A percentile compares a stretch with the other conserved stretches of the same genome.
Conservation (phyloP, 2,797 vertebrate species). For the Euthynnus affinis region DNA sequence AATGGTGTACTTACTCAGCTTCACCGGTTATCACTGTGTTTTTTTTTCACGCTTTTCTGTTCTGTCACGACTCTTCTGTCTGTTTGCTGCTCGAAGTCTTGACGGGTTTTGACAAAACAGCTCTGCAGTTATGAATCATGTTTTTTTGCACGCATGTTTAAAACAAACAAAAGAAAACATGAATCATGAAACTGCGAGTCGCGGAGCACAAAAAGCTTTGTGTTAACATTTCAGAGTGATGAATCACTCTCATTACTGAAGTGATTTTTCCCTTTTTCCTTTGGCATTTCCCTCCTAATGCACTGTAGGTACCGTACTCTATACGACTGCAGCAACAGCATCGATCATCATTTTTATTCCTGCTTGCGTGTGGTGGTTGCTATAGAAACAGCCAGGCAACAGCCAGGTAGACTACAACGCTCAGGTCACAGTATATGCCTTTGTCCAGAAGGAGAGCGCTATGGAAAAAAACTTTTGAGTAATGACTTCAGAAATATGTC, state of each 20-base stretch:
- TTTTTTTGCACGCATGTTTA: not conserved
- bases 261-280: not conserved
- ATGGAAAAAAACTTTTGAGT: conserved; percentile 3
- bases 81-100: not conserved
- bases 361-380: conserved; percentile 45
- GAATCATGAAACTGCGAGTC: conserved; percentile 45
- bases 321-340: not conserved
- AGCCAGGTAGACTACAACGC: not conserved
- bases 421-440: not conserved
- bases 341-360: conserved; percentile 15
- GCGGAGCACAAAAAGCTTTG: not conserved
- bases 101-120: not conserved
- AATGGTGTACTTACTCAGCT: conserved; percentile 11
- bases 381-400: conserved; percentile 60
- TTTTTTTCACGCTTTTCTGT: not conserved
- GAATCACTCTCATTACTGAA: conserved; percentile 21
- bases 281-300: not conserved
- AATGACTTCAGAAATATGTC: not conserved
- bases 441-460: not conserved
- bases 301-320: not conserved
- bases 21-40: not conserved
- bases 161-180: conserved; percentile 27
- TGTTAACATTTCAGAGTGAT: not conserved
- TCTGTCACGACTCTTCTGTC: conserved; percentile 9
- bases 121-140: conserved; percentile 11